Evolutionary conservation across 1,140 invertebrate genomes (phyloP), one percentile per base, ranked within the genome.

Genomic region (Eufriesea mexicana): DNA sequence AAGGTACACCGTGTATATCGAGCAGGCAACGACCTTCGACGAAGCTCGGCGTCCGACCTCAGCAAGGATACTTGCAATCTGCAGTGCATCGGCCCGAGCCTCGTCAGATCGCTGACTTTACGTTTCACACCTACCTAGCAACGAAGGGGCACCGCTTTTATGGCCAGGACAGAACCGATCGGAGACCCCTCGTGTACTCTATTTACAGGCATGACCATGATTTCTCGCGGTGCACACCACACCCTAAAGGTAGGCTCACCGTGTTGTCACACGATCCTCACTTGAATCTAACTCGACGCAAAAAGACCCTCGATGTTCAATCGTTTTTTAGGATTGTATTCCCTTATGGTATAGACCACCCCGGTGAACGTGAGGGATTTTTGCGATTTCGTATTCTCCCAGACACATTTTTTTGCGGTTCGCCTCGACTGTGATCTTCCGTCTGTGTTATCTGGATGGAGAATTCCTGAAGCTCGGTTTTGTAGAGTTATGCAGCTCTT

Each of bases 11-110:
- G 77, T 83, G 78, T 88, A 89, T 86, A 89, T 89, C 85, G 90
- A 83, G 84, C 84, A 88, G 91, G 86, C 90, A 92, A 92, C 88
- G 91, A 92, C 91, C 92, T 92, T 92, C 89, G 75, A 23, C 68
- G 79, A 49, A 79, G 86, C 75, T 59, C 78, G 70, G 49, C 71
- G 79, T 79, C 71, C 87, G 87, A 89, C 87, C 87, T 89, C 87
- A 89, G 90, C 92, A 93, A 93, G 91, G 90, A 93, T 93, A 90
- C 87, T 86, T 66, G 89, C 90, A 92, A 93, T 93, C 91, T 91
- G 81, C 88, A 78, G 90, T 91, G 84, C 91, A 92, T 91, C 90
- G 90, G 90, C 89, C 89, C 83, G 83, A 80, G 86, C 68, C 73
- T 78, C 75, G 79, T 88, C 66, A 76, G 86, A 85, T 88, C 84